Evolutionary conservation across 2,797 vertebrate species (phyloP), one percentile per base, ranked within the genome.

Genomic region (Acridotheres tristis): DNA sequence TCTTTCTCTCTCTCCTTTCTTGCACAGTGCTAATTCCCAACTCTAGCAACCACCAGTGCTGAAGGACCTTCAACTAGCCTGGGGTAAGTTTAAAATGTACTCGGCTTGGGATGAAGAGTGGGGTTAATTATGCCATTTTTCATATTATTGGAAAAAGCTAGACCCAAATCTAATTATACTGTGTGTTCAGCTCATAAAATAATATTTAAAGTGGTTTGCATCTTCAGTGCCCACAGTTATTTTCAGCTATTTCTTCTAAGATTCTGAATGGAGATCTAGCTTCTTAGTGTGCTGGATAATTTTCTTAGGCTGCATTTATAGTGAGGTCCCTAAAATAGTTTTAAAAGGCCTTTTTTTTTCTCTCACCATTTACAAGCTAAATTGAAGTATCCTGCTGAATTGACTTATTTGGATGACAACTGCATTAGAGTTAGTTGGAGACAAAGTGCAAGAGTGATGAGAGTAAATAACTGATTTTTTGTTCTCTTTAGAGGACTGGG

Each of bases 31-130:
- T 96, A 94, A 96, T 97, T 97, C 82, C 93, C 91, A 94, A 78
- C 89, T 96, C 95, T 67, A 78, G 89, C 76, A 88, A 96, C 86
- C 0, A 3, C 71, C 59, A 87, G 72, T 65, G 43, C 94, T 54
- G 92, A 96, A 91, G 93, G 97, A 97, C 93, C 92, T 93, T 95
- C 96, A 92, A 3, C 82, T 82, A 96, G 69, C 78, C 96, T 96
- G 94, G 54, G 98, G 98, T 98, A 97, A 98, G 98, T 98, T 87
- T 94, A 78, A 85, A 78, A 91, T 88, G 32, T 65, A 75, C 45
- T 89, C 1, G 1, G 50, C 16, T 85, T 72, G 79, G 84, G 67
- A 67, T 80, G 74, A 86, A 66, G 54, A 57, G 7, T 65, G 82
- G 88, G 74, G 61, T 87, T 95, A 93, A 67, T 75, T 36, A 81